Evolutionary conservation across 2,113 vertebrate species (phyloP).

Genomic region (Carassius gibelio): DNA sequence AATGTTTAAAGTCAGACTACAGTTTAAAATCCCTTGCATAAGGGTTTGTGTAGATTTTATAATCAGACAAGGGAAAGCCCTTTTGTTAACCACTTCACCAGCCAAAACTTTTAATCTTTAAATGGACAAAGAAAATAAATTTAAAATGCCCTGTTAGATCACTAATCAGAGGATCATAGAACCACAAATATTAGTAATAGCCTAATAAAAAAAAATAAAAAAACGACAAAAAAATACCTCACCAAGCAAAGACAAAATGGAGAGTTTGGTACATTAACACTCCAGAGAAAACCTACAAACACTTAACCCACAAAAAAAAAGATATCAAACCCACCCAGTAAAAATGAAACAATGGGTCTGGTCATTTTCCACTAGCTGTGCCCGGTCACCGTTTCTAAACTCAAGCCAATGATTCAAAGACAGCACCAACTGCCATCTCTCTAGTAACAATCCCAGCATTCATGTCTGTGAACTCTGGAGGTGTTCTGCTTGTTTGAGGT

Average conservation of each 20-base stretch:
- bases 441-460: slow-evolving; percentile 52
- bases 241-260: background rate
- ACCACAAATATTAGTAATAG: too few relatives aligned
- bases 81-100: too few relatives aligned
- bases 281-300: background rate
- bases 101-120: too few relatives aligned
- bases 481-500: slow-evolving; percentile 18
- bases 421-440: slow-evolving; percentile 28
- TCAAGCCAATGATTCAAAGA: background rate
- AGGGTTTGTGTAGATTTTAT: too few relatives aligned
- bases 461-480: slow-evolving; percentile 54
- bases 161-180: too few relatives aligned
- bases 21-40: too few relatives aligned
- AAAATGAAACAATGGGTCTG: background rate
- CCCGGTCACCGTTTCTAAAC: background rate
- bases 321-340: background rate
- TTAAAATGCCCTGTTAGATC: too few relatives aligned
- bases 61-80: too few relatives aligned
- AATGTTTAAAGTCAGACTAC: too few relatives aligned
- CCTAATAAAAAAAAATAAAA: too few relatives aligned
- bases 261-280: background rate
- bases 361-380: background rate
- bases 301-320: background rate
- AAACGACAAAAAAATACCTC: too few relatives aligned
- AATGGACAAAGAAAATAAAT: too few relatives aligned